Conservation (phyloP, 2,888 invertebrate genomes). For the Colostygia pectinataria region DNA sequence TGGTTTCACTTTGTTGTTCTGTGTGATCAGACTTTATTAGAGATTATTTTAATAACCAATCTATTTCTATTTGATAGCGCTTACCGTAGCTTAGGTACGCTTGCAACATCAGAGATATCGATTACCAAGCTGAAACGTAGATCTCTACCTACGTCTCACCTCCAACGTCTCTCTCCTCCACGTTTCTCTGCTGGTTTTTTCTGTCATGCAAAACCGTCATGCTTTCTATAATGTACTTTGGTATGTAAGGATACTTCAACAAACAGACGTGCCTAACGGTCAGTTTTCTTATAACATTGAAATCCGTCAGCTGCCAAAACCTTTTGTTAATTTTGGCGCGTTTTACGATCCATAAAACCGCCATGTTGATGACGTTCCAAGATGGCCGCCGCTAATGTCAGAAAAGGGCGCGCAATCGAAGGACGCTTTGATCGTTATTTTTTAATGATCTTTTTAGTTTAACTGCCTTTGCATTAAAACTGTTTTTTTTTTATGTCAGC, state of each 20-base stretch:
- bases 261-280: background rate
- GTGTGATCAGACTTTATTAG: too few relatives aligned
- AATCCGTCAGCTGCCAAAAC: constrained; percentile 70
- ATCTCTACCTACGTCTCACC: too few relatives aligned
- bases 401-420: constrained; percentile 59
- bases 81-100: too few relatives aligned
- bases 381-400: constrained; percentile 58
- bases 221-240: too few relatives aligned
- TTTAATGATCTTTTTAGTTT: constrained; percentile 52
- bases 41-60: too few relatives aligned
- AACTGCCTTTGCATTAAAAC: constrained; percentile 14
- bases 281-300: constrained; percentile 41
- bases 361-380: constrained; percentile 63
- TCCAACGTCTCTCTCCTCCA: too few relatives aligned
- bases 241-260: too few relatives aligned
- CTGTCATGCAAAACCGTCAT: too few relatives aligned
- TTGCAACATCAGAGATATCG: too few relatives aligned
- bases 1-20: background rate
- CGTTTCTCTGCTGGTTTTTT: too few relatives aligned
- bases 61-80: too few relatives aligned
- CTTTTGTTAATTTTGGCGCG: constrained; percentile 75
- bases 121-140: too few relatives aligned
- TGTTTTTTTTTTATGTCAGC: constrained; percentile 1
- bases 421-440: constrained; percentile 49
- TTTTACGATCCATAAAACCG: constrained; percentile 69